Evolutionary conservation across 2,797 vertebrate species (phyloP), one percentile per base, ranked within the genome.

Genomic region (Semaprochilodus insignis): DNA sequence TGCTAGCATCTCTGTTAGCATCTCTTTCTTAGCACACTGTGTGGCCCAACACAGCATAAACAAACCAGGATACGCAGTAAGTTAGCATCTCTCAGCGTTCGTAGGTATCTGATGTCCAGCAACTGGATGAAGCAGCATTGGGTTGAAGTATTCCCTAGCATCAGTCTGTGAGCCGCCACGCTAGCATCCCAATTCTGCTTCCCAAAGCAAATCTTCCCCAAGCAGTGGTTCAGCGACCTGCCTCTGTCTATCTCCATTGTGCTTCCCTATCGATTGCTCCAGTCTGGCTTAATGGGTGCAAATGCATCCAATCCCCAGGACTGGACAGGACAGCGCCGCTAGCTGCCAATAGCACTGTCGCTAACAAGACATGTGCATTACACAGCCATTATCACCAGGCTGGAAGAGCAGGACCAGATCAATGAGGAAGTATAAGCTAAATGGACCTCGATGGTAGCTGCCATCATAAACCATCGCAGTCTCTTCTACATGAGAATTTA

Each of bases 191-290:
- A 7, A 52, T 59, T 66, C 40, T 81, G 78, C 78, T 8, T 77
- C 65, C n/a, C 73, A 34, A 77, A 77, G 83, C 69, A 60, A 51
- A 77, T 73, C 60, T 27, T 31, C 44, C 31, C 55, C 27, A 13
- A 15, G 17, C 72, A 19, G 62, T 21, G 21, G 16, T 55, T 40
- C 27, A 60, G 59, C 1, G 44, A 48, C 74, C 52, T 67, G 66
- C 75, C 25, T 62, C 16, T 15, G 60, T 80, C 81, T 7, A 52
- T 81, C 67, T 86, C 10, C 69, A 74, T 25, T 80, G 67, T 48
- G 59, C 71, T 70, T 62, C 8, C 57, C 19, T 87, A 83, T 87
- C n/a, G 80, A 89, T 84, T 73, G 44, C 16, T 60, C 74, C n/a
- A 14, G 77, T 80, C 74, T 77, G 65, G 23, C 48, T 27, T 81